Base-by-base conservation (phyloP, 2,113 vertebrate species). In the Tauraco erythrolophus region DNA sequence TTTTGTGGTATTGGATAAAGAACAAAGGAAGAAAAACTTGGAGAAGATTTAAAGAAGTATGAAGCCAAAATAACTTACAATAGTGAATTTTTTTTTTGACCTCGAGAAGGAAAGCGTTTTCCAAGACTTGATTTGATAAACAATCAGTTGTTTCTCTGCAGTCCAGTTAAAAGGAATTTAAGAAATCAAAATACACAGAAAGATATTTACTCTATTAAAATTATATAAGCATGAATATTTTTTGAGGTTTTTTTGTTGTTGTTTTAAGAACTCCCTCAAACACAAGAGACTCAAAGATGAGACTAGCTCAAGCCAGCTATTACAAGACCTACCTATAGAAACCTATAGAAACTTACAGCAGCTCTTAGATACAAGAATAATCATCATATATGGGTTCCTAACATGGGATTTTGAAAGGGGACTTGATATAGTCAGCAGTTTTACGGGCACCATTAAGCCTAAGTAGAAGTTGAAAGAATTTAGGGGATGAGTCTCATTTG, bases 81-180 rank as follows among this genome's bases (percentile, higher is more conserved):
- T 83, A 39, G 35, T 66, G 91, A 90, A 84, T 18, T 45, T 93
- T 71, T 33, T 89, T 78, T 80, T 74, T 84, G 48, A 94, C 94
- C 96, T 98, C 92, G 76, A 91, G 93, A 84, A 65, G 53, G 37
- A 95, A 93, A 78, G 76, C 81, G 62, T 97, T 96, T 97, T 97
- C 97, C 96, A 97, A 92, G 97, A 35, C 66, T 69, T 96, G 83
- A 94, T 98, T 97, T 97, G 96, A 98, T 98, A 97, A 98, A 97
- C 93, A 98, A 97, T 91, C 91, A 94, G 68, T 48, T 89, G 58
- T 94, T 82, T 95, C 82, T 88, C 90, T 91, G 57, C 48, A 93
- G 95, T 71, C 58, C 87, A 79, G 95, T 91, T 91, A 88, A 92
- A 97, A 91, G 77, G 88, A 97, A 96, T 98, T 92, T 89, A 71